These are phyloP conservation scores for Chelonus insularis DNA, from an alignment of 1,140 invertebrate genomes.

Conservation along the genomic window DNA sequence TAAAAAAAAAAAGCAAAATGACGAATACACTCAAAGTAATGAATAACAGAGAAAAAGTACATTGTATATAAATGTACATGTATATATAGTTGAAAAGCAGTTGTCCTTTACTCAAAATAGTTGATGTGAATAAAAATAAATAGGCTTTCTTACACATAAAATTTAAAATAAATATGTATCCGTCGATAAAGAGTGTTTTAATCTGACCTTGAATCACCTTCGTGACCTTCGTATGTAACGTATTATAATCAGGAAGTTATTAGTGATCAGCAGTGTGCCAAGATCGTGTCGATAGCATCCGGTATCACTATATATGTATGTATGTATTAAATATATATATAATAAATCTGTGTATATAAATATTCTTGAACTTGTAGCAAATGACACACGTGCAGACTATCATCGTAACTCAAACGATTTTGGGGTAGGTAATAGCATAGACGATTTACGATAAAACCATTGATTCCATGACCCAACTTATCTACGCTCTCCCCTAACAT, in stretches of 20 bases:
- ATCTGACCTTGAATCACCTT: conserved; percentile 25
- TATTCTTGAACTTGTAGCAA: neutral
- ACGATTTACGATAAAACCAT: conserved; percentile 7
- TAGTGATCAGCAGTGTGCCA: conserved; percentile 9
- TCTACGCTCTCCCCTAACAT: neutral
- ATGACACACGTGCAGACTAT: conserved; percentile 1
- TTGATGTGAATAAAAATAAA: no score
- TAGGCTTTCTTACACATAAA: neutral
- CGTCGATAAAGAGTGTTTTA: neutral
- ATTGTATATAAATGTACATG: no score
- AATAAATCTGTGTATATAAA: neutral
- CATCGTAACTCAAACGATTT: neutral
- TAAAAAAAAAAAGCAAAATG: no score
- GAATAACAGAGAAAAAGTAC: no score
- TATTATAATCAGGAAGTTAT: conserved; percentile 21
- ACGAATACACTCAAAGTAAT: no score
- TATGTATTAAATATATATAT: neutral
- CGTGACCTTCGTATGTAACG: conserved; percentile 21
- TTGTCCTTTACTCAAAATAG: no score
- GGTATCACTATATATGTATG: neutral
- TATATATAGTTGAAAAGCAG: no score
- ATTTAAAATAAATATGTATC: neutral
- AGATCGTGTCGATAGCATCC: conserved; percentile 13
- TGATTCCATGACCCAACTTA: neutral
- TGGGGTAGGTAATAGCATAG: conserved; percentile 11